These are phyloP conservation scores for Oostethus manadensis DNA, from an alignment of 2,113 vertebrate species.

Conservation along the genomic window DNA sequence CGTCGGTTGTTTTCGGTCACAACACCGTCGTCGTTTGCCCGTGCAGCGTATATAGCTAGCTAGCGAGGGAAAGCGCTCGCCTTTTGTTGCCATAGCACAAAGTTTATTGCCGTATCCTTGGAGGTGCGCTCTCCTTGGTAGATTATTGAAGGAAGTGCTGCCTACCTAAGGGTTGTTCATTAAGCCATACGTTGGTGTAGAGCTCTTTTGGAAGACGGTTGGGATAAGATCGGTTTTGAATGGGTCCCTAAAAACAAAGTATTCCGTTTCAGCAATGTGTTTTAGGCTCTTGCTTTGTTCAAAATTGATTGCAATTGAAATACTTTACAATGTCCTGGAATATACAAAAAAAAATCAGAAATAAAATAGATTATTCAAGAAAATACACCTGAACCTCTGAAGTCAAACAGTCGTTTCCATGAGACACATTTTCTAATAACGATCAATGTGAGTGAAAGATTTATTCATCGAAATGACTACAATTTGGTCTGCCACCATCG, in stretches of 20 bases:
- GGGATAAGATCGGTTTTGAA: not conserved
- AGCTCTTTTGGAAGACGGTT: not conserved
- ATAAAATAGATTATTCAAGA: too few relatives aligned
- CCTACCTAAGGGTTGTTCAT: slow-evolving; percentile 44
- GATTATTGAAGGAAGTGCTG: slow-evolving; percentile 43
- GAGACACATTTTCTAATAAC: too few relatives aligned
- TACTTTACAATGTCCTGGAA: too few relatives aligned
- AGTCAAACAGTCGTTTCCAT: too few relatives aligned
- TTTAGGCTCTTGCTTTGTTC: too few relatives aligned
- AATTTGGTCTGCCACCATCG: too few relatives aligned
- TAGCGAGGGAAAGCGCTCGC: not conserved
- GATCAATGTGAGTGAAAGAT: too few relatives aligned
- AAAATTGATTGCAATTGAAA: not conserved
- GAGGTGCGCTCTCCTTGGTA: slow-evolving; percentile 15
- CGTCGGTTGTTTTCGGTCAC: slow-evolving; percentile 48
- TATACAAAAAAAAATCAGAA: too few relatives aligned
- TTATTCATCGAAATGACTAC: too few relatives aligned
- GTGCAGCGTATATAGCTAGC: not conserved
- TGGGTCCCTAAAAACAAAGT: not conserved
- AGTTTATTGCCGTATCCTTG: slow-evolving; percentile 19
- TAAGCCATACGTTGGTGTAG: slow-evolving; percentile 13
- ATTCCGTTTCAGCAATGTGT: not conserved
- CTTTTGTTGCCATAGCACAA: slow-evolving; percentile 9
- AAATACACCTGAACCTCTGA: too few relatives aligned
- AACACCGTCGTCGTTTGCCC: slow-evolving; percentile 25